These are phyloP conservation scores for Bolinopsis microptera DNA, from an alignment of 37 sponge, comb jelly and placozoan species.

Conservation along the genomic window DNA sequence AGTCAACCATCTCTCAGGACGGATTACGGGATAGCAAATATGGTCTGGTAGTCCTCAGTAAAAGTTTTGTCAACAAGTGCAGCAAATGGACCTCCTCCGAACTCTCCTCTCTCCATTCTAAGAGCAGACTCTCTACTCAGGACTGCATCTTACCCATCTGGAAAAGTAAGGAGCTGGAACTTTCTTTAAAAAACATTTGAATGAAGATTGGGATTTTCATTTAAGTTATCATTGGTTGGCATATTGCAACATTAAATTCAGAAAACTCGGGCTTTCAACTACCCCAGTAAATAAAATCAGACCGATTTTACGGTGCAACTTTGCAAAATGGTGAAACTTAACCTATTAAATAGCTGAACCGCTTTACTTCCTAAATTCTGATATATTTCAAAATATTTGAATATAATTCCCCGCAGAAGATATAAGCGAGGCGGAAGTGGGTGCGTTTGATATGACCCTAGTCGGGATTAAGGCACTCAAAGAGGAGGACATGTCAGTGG, in stretches of 20 bases:
- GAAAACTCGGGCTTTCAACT: too few relatives aligned
- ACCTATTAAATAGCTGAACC: too few relatives aligned
- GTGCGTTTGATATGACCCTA: conserved; percentile 59
- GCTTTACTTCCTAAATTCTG: too few relatives aligned
- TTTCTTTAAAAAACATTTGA: too few relatives aligned
- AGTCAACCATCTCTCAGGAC: conserved; percentile 37
- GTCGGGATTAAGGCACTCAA: conserved; percentile 50
- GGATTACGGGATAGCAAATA: conserved; percentile 38
- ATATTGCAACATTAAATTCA: too few relatives aligned
- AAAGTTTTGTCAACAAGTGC: conserved; percentile 28
- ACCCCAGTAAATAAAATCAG: too few relatives aligned
- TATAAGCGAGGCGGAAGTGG: conserved; percentile 26
- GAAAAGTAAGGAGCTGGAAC: conserved; percentile 35
- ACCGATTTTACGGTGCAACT: too few relatives aligned
- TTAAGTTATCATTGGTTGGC: too few relatives aligned
- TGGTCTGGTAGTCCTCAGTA: conserved; percentile 57
- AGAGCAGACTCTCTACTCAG: conserved; percentile 20
- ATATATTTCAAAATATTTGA: too few relatives aligned
- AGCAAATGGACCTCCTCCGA: conserved; percentile 28
- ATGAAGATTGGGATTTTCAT: too few relatives aligned
- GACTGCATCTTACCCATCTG: conserved; percentile 54
- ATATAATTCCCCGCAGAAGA: conserved; percentile 13
- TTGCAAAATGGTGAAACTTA: too few relatives aligned
- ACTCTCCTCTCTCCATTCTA: conserved; percentile 47
- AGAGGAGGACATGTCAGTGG: conserved; percentile 53